phyloP scores from a whole-genome alignment of 1,140 invertebrate species.

The Euglossa dilemma region DNA sequence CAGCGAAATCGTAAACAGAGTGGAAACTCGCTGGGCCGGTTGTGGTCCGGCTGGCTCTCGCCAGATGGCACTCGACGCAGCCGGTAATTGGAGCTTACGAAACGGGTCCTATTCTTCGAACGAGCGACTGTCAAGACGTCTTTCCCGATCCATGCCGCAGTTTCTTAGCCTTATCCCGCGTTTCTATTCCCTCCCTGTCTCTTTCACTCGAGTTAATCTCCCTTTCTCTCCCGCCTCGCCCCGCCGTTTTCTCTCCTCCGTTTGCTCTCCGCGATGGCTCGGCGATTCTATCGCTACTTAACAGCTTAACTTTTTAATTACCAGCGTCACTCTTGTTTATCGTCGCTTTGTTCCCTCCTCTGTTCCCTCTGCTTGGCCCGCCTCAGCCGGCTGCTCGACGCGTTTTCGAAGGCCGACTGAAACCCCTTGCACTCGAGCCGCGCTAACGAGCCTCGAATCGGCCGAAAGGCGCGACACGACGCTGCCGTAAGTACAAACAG shows the following conservation, averaged over 20 bases:
- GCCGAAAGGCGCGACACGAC: constrained; percentile 39
- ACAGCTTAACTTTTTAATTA: constrained; percentile 79
- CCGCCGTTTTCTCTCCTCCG: background rate
- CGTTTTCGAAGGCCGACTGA: constrained; percentile 22
- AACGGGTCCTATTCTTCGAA: constrained; percentile 71
- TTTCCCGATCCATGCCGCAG: constrained; percentile 21
- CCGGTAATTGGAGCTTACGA: constrained; percentile 73
- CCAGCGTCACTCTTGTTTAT: constrained; percentile 75
- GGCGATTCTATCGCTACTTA: constrained; percentile 61
- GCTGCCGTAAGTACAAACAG: constrained; percentile 9
- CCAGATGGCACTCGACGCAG: constrained; percentile 65
- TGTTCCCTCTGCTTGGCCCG: constrained; percentile 70
- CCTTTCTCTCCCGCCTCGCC: background rate
- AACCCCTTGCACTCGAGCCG: constrained; percentile 12
- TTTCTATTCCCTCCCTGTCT: background rate
- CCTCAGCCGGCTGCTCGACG: constrained; percentile 49
- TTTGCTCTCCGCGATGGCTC: constrained; percentile 31
- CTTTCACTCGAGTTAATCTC: constrained; percentile 8
- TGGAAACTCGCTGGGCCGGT: constrained; percentile 34
- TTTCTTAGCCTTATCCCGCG: background rate
- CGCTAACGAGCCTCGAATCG: constrained; percentile 64
- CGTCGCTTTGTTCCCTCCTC: constrained; percentile 62
- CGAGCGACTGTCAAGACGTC: constrained; percentile 62
- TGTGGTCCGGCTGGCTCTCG: constrained; percentile 33
- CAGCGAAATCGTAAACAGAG: constrained; percentile 66